Conservation (phyloP, 2,113 vertebrate genomes). For the Cyanocitta stelleri region DNA sequence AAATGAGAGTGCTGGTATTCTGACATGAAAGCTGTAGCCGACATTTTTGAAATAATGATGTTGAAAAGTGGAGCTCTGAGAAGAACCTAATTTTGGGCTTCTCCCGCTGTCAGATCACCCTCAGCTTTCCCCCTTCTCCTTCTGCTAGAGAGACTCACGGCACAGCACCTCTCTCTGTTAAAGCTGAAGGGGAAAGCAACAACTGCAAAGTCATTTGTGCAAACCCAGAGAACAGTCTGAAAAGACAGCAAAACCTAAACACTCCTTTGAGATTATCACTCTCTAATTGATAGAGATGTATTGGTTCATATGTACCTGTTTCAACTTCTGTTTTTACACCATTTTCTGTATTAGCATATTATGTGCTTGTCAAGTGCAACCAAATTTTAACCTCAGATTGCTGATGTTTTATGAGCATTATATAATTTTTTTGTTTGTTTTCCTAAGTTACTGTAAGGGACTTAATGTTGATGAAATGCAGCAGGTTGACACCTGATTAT, state of each 20-base stretch:
- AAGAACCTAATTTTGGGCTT: not conserved
- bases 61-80: not conserved
- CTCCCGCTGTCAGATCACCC: not conserved
- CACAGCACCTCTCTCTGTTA: not conserved
- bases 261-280: not conserved
- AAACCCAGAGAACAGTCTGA: not conserved
- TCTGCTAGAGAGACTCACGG: not conserved
- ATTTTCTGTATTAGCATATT: not conserved
- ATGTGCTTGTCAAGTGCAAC: not conserved
- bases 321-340: not conserved
- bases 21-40: fast-evolving
- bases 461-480: not conserved
- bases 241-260: not conserved
- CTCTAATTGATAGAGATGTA: not conserved
- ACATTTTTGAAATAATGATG: not conserved
- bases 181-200: not conserved
- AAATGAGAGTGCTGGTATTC: not conserved
- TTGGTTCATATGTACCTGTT: not conserved
- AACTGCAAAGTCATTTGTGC: not conserved
- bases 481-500: not conserved
- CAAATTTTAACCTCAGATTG: not conserved
- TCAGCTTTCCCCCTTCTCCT: not conserved
- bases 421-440: not conserved
- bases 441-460: not conserved
- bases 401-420: not conserved